phyloP scores from a whole-genome alignment of 2,888 invertebrate species.

The Macaria notata region DNA sequence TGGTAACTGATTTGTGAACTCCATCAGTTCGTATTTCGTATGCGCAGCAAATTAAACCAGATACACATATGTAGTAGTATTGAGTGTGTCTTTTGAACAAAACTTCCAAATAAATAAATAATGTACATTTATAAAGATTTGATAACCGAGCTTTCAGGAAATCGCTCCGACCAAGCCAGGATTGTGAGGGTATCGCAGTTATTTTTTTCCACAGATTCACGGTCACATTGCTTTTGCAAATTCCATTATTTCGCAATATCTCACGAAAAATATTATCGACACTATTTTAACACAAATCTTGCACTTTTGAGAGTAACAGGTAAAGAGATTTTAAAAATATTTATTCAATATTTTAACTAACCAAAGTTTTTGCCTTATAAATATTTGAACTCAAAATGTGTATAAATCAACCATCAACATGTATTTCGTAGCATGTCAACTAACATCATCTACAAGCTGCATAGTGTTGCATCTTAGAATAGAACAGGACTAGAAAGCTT shows the following conservation, averaged over 20 bases:
- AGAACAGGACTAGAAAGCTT: constrained; percentile 60
- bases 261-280: constrained; percentile 37
- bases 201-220: constrained; percentile 38
- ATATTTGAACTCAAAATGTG: constrained; percentile 5
- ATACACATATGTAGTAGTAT: not conserved
- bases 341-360: constrained; percentile 5
- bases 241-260: constrained; percentile 42
- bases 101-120: constrained; percentile 41
- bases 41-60: too few species aligned
- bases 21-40: too few species aligned
- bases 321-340: constrained; percentile 19
- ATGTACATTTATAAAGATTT: constrained; percentile 32
- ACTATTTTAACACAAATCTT: constrained; percentile 40
- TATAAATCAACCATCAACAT: constrained; percentile 33
- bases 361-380: constrained; percentile 2
- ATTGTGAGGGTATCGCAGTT: constrained; percentile 32
- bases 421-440: constrained; percentile 52
- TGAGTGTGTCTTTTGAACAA: constrained; percentile 35
- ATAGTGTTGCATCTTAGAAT: constrained; percentile 61
- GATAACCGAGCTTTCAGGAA: constrained; percentile 41
- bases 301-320: constrained; percentile 32
- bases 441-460: constrained; percentile 51
- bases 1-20: too few species aligned
- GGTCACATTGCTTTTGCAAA: constrained; percentile 54
- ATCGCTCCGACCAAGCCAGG: constrained; percentile 19